Conservation (phyloP, 2,888 invertebrate species). For the Leptopilina syphax region DNA sequence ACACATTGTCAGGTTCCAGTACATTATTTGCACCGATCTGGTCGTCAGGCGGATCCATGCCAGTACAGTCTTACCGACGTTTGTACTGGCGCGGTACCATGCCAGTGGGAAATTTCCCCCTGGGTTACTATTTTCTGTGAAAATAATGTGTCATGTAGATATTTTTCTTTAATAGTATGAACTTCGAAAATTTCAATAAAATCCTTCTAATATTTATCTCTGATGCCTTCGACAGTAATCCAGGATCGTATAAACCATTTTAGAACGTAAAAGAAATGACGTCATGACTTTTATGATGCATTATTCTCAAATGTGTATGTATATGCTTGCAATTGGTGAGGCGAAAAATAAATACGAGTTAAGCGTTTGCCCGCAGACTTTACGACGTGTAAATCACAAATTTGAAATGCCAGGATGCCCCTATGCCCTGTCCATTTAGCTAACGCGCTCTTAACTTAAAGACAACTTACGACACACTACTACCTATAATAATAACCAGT, state of each 20-base stretch:
- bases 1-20: no score
- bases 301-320: constrained; percentile 22
- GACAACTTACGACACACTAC: constrained; percentile 28
- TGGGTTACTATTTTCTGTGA: no score
- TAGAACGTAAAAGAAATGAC: constrained; percentile 14
- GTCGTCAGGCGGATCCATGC: no score
- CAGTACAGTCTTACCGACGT: no score
- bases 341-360: constrained; percentile 22
- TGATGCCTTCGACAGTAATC: not conserved
- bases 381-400: constrained; percentile 68
- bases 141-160: not conserved
- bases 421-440: constrained; percentile 25
- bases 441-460: constrained; percentile 23
- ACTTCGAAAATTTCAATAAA: not conserved
- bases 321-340: constrained; percentile 37
- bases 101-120: no score
- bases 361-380: constrained; percentile 46
- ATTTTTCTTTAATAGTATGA: not conserved
- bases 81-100: no score
- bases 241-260: constrained; percentile 40
- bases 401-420: constrained; percentile 50
- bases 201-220: not conserved
- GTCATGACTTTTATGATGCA: constrained; percentile 36
- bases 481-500: constrained; percentile 37
- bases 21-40: no score